These are phyloP conservation scores for Synanthedon formicaeformis DNA, from an alignment of 2,888 invertebrate genomes.

Conservation along the genomic window DNA sequence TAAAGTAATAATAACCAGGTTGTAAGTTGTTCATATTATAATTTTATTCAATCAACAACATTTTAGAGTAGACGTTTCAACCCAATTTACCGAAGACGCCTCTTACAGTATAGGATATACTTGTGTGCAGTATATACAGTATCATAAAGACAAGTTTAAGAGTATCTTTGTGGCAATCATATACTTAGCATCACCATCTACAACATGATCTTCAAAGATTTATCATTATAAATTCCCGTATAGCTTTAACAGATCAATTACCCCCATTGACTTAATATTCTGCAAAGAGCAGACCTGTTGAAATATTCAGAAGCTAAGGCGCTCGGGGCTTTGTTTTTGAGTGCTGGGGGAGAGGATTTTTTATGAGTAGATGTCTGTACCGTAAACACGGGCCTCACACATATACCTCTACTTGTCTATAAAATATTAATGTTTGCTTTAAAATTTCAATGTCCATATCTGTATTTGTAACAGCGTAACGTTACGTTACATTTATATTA, in stretches of 20 bases:
- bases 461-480: not conserved
- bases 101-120: too few relatives aligned
- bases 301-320: constrained; percentile 60
- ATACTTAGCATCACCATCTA: constrained; percentile 3
- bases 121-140: too few relatives aligned
- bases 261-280: constrained; percentile 68
- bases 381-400: constrained; percentile 34
- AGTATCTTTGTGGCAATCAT: too few relatives aligned
- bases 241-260: constrained; percentile 62
- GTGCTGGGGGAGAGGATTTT: constrained; percentile 48
- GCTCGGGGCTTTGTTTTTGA: constrained; percentile 61
- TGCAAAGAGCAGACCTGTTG: constrained; percentile 62
- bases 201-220: constrained; percentile 35
- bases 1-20: too few relatives aligned
- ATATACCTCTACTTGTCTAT: not conserved
- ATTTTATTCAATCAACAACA: too few relatives aligned
- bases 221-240: constrained; percentile 24
- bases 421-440: not conserved
- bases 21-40: too few relatives aligned
- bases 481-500: too few relatives aligned
- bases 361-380: constrained; percentile 57
- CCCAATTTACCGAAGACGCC: too few relatives aligned
- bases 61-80: too few relatives aligned
- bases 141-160: too few relatives aligned
- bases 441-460: not conserved